Base-by-base conservation (phyloP, 1,140 invertebrate species). In the Diorhabda sublineata region DNA sequence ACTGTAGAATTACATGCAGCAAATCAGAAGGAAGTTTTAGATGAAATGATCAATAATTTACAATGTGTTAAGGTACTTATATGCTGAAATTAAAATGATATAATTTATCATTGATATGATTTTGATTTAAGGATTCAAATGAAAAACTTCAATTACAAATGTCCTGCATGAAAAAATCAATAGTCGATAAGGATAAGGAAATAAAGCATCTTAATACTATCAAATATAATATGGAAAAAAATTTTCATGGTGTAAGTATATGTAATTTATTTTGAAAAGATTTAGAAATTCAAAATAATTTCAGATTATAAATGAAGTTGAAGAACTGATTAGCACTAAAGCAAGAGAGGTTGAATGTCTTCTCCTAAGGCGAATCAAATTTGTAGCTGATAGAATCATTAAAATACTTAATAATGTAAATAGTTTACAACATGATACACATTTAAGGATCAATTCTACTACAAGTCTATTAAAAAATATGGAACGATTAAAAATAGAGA, bases 11-110 rank as follows among this genome's bases (percentile, higher is more conserved):
- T 74, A 42, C 61, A 64, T 41, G 3, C 47, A 42, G 71, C 73
- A 42, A 62, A 71, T 63, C 70, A 69, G 47, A 68, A 70, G 44
- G 66, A 71, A 45, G 71, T 74, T 41, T 65, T 74, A 45, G n/a
- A 60, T 42, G 73, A 74, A 59, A 66, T 74, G 66, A 58, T 70
- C 58, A 56, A 9, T 42, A 70, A 71, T 64, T 69, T 74, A 41
- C 56, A 71, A 56, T 47, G 69, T 42, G 43, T 70, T 11, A 70
- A 71, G 66, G 73, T 71, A 70, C 62, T 9, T 64, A 26, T 26
- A 26, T 26, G 26, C 26, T 26, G 26, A 26, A 26, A 26, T 26
- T 26, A 8, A 45, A 8, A 47, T 56, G 4, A 67, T 71, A 68
- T 68, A 9, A 56, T 11, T n/a, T 63, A 61, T 42, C 11, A 11